A percentile compares a stretch with the other conserved stretches of the same genome.
Conservation (phyloP, 1,140 invertebrate genomes). For the Ceratina australensis region DNA sequence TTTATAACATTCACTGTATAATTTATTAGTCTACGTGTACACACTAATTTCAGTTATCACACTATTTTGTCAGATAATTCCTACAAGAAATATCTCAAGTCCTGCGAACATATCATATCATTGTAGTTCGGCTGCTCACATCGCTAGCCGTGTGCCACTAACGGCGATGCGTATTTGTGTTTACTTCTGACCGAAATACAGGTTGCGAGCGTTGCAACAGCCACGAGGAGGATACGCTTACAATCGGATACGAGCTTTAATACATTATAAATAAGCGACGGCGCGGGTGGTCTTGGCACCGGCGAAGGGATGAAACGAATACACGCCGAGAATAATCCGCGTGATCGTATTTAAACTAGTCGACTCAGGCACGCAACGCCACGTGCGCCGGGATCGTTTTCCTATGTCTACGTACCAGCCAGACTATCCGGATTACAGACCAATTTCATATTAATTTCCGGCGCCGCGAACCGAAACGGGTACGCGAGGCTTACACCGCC, state of each 20-base stretch:
- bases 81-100: too few relatives aligned
- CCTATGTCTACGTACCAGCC: constrained; percentile 57
- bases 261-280: constrained; percentile 27
- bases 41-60: too few relatives aligned
- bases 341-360: constrained; percentile 65
- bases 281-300: not conserved
- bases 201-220: too few relatives aligned
- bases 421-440: constrained; percentile 65
- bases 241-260: not conserved
- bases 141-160: too few relatives aligned
- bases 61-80: too few relatives aligned
- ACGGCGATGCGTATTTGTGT: too few relatives aligned
- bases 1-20: too few relatives aligned
- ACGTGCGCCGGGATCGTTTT: constrained; percentile 64
- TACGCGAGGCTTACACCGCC: constrained; percentile 30
- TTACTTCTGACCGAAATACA: too few relatives aligned
- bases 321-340: constrained; percentile 51
- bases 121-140: too few relatives aligned
- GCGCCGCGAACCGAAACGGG: constrained; percentile 25
- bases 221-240: too few relatives aligned
- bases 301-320: constrained; percentile 1
- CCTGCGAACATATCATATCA: too few relatives aligned
- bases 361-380: constrained; percentile 57
- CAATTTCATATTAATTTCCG: constrained; percentile 68
- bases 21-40: too few relatives aligned